A percentile compares a stretch with the other conserved stretches of the same genome.
These are phyloP conservation scores for Pterocles gutturalis DNA, from an alignment of 2,113 vertebrate genomes.

Conservation along the genomic window DNA sequence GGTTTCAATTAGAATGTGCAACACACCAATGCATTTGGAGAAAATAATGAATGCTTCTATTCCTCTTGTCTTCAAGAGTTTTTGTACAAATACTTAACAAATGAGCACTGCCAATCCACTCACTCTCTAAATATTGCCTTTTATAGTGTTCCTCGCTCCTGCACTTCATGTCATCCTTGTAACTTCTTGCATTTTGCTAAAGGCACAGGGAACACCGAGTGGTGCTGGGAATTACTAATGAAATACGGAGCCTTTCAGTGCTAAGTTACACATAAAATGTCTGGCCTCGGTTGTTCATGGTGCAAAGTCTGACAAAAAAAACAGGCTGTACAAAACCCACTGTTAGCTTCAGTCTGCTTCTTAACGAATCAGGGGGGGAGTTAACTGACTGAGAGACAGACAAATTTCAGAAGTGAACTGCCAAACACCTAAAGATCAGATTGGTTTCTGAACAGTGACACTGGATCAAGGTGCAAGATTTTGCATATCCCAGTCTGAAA, in stretches of 20 bases:
- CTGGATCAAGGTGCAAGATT: not conserved
- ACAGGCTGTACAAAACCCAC: not conserved
- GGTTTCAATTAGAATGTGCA: conserved; percentile 59
- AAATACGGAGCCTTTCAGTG: not conserved
- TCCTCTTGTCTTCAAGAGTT: not conserved
- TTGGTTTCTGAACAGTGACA: not conserved
- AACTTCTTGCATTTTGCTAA: conserved; percentile 37
- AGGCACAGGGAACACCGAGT: not conserved
- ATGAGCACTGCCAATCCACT: not conserved
- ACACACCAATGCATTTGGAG: not conserved
- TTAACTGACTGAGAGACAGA: not conserved
- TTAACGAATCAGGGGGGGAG: not conserved
- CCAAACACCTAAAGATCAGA: not conserved
- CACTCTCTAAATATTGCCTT: not conserved
- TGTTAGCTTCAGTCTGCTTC: not conserved
- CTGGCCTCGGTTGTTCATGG: not conserved
- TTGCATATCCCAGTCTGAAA: not conserved
- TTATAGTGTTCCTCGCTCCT: not conserved
- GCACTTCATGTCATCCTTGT: not conserved
- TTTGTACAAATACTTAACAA: not conserved
- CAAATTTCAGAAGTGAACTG: not conserved
- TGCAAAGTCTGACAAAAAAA: not conserved
- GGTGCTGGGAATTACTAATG: not conserved
- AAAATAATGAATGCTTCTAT: not conserved
- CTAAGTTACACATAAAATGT: not conserved